Conservation (phyloP, 2,113 vertebrate species). For the Ceuthmochares aereus region DNA sequence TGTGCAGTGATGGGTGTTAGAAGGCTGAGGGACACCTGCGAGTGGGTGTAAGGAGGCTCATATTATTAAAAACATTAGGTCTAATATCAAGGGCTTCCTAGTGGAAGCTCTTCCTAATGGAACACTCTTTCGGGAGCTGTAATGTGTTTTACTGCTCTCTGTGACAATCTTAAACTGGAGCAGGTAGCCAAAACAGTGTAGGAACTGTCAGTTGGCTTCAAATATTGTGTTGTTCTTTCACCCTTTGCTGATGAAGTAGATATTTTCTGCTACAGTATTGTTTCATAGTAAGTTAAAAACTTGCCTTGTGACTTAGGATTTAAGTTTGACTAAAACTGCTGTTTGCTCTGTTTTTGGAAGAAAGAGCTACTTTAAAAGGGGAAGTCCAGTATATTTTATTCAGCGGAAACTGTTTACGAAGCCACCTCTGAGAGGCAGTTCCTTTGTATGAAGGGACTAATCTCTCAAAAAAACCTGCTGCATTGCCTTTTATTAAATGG, state of each 20-base stretch:
- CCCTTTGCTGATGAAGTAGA: not conserved
- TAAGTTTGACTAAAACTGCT: not conserved
- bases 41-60: not conserved
- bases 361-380: slow-evolving; percentile 19
- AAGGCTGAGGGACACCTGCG: not conserved
- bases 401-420: slow-evolving; percentile 37
- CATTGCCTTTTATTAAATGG: not conserved
- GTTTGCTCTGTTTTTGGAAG: not conserved
- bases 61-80: not conserved
- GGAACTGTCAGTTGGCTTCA: not conserved
- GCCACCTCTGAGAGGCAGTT: slow-evolving; percentile 32
- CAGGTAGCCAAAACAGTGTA: not conserved
- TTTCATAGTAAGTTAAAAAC: not conserved
- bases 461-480: not conserved
- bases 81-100: not conserved
- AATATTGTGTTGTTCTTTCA: not conserved
- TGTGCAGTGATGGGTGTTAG: not conserved
- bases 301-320: not conserved
- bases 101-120: too few species aligned
- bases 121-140: not conserved
- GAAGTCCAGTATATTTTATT: slow-evolving; percentile 32
- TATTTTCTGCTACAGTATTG: not conserved
- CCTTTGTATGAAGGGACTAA: not conserved
- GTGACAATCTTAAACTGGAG: not conserved
- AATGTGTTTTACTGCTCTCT: not conserved